Conservation (phyloP, 2,797 vertebrate genomes). For the Channa striata region DNA sequence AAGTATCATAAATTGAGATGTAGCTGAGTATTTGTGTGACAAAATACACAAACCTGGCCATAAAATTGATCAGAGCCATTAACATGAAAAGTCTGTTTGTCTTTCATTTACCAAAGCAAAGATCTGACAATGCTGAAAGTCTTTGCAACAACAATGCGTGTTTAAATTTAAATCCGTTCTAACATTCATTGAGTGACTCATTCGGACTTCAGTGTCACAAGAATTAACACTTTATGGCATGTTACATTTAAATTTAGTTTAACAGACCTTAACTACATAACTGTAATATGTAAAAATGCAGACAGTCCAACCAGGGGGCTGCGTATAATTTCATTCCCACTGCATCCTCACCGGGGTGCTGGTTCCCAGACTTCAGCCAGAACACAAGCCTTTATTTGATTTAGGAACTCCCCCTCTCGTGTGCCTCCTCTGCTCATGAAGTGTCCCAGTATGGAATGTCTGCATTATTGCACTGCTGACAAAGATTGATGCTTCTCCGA, state of each 20-base stretch:
- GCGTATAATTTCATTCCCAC: conserved; percentile 83
- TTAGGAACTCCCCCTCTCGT: conserved; percentile 74
- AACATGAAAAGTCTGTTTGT: background rate
- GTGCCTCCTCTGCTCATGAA: conserved; percentile 75
- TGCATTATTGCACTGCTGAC: conserved; percentile 82
- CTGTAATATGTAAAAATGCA: conserved; percentile 80
- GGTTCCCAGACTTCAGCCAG: conserved; percentile 73
- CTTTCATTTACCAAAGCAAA: background rate
- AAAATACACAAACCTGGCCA: background rate
- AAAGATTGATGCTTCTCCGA: conserved; percentile 79
- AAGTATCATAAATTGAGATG: conserved; percentile 41
- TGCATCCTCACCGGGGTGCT: conserved; percentile 83
- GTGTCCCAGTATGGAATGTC: conserved; percentile 82
- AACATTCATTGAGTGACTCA: conserved; percentile 17
- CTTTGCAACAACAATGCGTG: background rate
- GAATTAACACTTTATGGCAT: conserved; percentile 62
- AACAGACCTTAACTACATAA: conserved; percentile 67
- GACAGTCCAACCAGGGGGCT: conserved; percentile 75
- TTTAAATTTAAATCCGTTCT: too few species aligned
- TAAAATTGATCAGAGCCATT: background rate
- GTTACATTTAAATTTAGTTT: conserved; percentile 68
- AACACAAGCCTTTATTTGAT: conserved; percentile 84
- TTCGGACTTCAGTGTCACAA: conserved; percentile 38
- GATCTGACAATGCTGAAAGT: background rate
- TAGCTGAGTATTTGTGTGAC: conserved; percentile 31